Base-by-base conservation (phyloP, 2,797 vertebrate species). In the Bovichtus diacanthus region DNA sequence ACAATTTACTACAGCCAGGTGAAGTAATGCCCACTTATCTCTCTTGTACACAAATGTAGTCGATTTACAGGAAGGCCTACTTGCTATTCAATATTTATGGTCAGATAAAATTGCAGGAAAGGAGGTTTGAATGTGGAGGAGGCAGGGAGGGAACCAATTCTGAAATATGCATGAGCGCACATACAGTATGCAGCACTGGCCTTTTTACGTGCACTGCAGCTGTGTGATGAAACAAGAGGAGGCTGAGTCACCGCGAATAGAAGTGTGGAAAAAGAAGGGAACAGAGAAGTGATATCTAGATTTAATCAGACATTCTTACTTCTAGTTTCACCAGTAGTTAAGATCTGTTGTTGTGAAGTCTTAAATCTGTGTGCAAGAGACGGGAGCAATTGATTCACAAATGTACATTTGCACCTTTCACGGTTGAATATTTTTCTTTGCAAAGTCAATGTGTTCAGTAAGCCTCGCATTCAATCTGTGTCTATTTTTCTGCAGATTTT, bases 61-160 rank as follows among this genome's bases (percentile, higher is more conserved):
- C 70, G 39, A 85, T 88, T 90, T 90, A 86, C 84, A 65, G 84
- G 70, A 87, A 82, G 77, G 64, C 75, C 74, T 74, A 44, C 85
- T 86, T 78, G 49, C 76, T 83, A 79, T 92, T 89, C 78, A 92
- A 86, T 93, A 92, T 92, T 92, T 87, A 92, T 90, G 76, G 58
- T 65, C 27, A 41, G 87, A 77, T 84, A 85, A 92, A 92, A 88
- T 79, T 74, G 62, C 49, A 77, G 86, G 76, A 74, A 85, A 73
- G 58, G 59, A 81, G 41, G 80, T 76, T 69, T 82, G 76, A 81
- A 82, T 71, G 73, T 75, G 64, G 59, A 29, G 62, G 54, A 80
- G 65, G 78, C 27, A 27, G 29, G 25, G 41, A 76, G 74, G 56
- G 70, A 59, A 76, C 51, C 58, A 9, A 49, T 70, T 64, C 31